These are phyloP conservation scores for Tachycineta bicolor DNA, from an alignment of 2,113 vertebrate genomes.

Conservation along the genomic window DNA sequence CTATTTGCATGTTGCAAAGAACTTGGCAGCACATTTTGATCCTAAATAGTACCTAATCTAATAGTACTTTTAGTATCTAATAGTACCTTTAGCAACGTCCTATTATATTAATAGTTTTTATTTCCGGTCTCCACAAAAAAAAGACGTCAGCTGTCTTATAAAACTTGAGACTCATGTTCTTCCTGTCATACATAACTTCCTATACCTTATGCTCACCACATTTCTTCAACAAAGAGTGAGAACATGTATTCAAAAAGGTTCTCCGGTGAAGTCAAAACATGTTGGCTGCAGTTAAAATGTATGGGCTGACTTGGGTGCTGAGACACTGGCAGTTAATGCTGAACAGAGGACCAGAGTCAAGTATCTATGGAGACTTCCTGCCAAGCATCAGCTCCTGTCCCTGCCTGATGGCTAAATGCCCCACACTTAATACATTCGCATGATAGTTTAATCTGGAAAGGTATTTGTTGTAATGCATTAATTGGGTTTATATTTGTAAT, in stretches of 20 bases:
- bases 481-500: too few species aligned
- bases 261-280: neutral
- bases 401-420: neutral
- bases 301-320: neutral
- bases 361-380: neutral
- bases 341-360: neutral
- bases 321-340: neutral
- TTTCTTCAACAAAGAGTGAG: neutral
- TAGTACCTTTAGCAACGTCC: neutral
- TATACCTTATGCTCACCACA: neutral
- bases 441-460: neutral
- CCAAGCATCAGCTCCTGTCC: neutral
- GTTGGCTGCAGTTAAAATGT: neutral
- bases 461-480: too few species aligned
- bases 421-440: neutral
- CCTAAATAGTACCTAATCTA: neutral
- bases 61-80: neutral
- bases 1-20: neutral
- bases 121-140: neutral
- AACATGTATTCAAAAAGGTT: neutral
- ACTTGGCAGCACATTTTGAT: neutral
- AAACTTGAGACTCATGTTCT: neutral
- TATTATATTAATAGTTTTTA: neutral
- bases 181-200: neutral
- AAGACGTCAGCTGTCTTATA: neutral